A percentile compares a stretch with the other conserved stretches of the same genome.
Conservation (phyloP, 2,888 invertebrate species). For the Drosophila leonis region DNA sequence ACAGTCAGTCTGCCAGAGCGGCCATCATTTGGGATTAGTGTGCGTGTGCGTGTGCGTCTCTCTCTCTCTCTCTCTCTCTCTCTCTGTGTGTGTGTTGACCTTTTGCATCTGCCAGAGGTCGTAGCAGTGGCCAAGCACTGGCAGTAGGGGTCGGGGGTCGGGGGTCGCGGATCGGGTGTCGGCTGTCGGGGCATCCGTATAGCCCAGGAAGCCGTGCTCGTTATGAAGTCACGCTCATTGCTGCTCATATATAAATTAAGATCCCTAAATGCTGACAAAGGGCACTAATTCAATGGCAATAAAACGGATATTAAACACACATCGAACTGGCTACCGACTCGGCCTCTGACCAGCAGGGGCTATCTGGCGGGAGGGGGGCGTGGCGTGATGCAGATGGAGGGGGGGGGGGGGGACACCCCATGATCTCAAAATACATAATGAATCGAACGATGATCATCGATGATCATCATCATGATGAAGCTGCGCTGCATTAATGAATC, state of each 20-base stretch:
- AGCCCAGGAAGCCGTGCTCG: conserved; percentile 71
- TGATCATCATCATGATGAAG: conserved; percentile 16
- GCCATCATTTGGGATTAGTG: conserved; percentile 78
- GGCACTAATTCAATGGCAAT: conserved; percentile 81
- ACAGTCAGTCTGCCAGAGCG: conserved; percentile 75
- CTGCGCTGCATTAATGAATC: conserved; percentile 69
- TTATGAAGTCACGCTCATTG: conserved; percentile 78
- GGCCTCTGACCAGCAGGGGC: conserved; percentile 1
- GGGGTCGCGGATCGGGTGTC: not conserved
- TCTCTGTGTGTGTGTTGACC: conserved; percentile 56
- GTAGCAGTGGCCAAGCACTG: conserved; percentile 35
- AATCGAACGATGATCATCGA: conserved; percentile 22
- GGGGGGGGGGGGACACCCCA: conserved; percentile 22
- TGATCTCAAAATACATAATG: conserved; percentile 8
- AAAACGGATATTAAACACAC: conserved; percentile 82
- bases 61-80: conserved; percentile 21
- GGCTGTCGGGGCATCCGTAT: conserved; percentile 17
- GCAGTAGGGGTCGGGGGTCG: not conserved
- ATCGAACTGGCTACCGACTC: conserved; percentile 74
- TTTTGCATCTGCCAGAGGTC: conserved; percentile 80
- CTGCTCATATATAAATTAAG: conserved; percentile 75
- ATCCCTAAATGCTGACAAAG: conserved; percentile 82
- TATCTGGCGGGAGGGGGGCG: not conserved
- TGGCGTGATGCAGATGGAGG: not conserved
- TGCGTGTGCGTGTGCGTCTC: conserved; percentile 22